Conservation (phyloP, 1,140 invertebrate genomes). For the Meloidogyne chitwoodi region DNA sequence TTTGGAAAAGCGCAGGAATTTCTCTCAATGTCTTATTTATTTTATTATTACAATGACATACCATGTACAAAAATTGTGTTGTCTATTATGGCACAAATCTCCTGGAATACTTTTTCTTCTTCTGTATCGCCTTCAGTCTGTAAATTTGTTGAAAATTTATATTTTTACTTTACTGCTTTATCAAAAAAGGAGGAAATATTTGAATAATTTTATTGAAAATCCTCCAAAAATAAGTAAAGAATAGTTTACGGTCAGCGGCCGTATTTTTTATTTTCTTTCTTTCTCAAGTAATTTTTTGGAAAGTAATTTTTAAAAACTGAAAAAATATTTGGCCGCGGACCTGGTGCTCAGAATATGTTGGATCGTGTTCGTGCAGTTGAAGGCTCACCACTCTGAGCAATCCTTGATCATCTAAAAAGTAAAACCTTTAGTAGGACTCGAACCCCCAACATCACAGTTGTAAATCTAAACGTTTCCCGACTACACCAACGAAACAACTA, state of each 20-base stretch:
- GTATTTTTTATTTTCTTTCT: neutral
- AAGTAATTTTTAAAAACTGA: conserved; percentile 1
- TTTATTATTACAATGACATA: conserved; percentile 5
- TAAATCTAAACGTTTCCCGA: neutral
- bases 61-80: conserved; percentile 54
- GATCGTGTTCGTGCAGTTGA: neutral
- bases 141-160: neutral
- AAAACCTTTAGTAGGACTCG: neutral
- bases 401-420: conserved; percentile 44
- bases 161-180: neutral
- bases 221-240: conserved; percentile 10
- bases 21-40: no score
- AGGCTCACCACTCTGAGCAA: conserved; percentile 55
- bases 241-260: neutral
- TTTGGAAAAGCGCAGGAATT: no score
- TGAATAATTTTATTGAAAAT: no score
- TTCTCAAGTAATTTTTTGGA: neutral
- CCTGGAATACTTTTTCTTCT: conserved; percentile 48
- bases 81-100: conserved; percentile 48
- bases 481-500: neutral
- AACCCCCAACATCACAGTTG: neutral
- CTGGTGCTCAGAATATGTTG: conserved; percentile 6
- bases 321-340: conserved; percentile 21
- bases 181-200: conserved; percentile 12
- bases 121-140: conserved; percentile 53